Evolutionary conservation across 2,797 vertebrate genomes (phyloP).

Genomic region (Sparidentex hasta): DNA sequence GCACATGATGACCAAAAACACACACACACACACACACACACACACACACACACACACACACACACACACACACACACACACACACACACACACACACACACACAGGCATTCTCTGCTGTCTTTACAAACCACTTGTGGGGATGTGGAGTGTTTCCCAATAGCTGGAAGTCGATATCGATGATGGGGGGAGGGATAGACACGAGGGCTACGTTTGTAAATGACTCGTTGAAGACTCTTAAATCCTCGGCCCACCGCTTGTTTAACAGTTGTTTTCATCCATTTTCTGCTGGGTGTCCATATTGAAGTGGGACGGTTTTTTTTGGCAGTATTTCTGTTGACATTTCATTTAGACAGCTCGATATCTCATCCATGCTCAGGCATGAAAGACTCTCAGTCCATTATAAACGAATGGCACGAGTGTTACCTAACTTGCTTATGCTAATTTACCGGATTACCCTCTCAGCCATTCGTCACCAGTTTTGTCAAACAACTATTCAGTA

Average conservation of each 20-base stretch:
- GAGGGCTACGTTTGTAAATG: constrained; percentile 49
- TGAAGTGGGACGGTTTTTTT: constrained; percentile 59
- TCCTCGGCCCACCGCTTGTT: constrained; percentile 46
- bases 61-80: no score
- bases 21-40: no score
- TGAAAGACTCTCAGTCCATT: constrained; percentile 25
- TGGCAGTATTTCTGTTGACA: constrained; percentile 64
- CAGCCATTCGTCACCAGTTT: not conserved
- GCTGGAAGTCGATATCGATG: constrained; percentile 26
- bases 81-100: constrained; percentile 18
- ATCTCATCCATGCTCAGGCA: constrained; percentile 49
- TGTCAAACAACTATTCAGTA: constrained; percentile 17
- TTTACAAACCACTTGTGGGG: not conserved
- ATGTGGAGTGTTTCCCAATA: constrained; percentile 3
- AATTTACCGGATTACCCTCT: constrained; percentile 15
- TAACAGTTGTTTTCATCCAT: constrained; percentile 53
- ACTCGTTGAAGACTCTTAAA: constrained; percentile 50
- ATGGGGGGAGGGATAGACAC: not conserved
- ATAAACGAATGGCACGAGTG: constrained; percentile 34
- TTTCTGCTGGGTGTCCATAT: constrained; percentile 43
- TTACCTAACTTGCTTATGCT: constrained; percentile 31
- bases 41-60: constrained; percentile 7
- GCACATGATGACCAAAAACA: no score
- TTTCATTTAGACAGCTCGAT: constrained; percentile 61
- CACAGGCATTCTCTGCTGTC: constrained; percentile 1